Conservation (phyloP, 2,113 vertebrate genomes). For the Cryptotis parvus region DNA sequence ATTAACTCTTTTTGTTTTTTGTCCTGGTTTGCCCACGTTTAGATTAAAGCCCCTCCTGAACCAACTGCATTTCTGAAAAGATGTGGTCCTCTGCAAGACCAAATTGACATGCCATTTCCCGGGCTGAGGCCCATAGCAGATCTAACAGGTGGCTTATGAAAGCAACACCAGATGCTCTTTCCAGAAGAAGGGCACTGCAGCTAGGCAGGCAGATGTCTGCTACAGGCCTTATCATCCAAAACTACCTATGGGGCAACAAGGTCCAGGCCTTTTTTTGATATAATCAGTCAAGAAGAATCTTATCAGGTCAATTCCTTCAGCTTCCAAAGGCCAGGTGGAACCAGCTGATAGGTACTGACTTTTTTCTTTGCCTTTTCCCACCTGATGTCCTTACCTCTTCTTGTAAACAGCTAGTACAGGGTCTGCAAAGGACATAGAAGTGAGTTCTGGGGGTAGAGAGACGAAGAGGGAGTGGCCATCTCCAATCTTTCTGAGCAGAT, state of each 20-base stretch:
- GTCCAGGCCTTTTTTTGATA: neutral
- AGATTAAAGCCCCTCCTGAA: neutral
- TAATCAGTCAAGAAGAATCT: neutral
- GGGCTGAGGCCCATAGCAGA: neutral
- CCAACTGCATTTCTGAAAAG: neutral
- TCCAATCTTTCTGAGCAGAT: neutral
- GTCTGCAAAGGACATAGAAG: neutral
- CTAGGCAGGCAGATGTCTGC: neutral
- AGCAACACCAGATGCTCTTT: neutral
- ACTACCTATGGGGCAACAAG: neutral
- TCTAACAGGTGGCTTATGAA: neutral
- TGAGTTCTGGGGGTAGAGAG: neutral
- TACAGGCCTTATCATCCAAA: neutral
- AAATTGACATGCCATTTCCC: neutral
- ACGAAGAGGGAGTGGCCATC: too few species aligned
- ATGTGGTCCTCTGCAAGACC: neutral
- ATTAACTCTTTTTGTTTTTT: neutral
- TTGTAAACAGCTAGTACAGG: neutral
- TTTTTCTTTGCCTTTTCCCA: neutral
- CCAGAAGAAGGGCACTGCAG: neutral
- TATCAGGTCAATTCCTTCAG: too few species aligned
- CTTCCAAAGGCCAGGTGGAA: neutral
- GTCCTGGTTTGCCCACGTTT: neutral
- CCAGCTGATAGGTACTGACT: accelerated
- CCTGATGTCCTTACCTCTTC: neutral